Base-by-base conservation (phyloP, 2,113 vertebrate species). In the Vireo altiloquus region DNA sequence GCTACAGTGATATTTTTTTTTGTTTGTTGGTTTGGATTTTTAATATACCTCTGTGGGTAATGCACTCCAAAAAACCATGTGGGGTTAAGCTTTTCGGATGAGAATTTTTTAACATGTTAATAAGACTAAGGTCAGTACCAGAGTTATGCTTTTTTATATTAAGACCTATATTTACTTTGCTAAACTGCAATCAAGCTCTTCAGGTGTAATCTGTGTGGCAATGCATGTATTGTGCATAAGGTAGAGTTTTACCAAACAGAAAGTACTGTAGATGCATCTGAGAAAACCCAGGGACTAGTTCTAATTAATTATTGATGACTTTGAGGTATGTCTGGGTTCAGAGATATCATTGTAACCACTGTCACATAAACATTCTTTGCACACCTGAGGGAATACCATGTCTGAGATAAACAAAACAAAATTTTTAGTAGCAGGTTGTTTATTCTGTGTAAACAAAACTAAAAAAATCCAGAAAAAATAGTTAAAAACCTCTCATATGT, bases 231-330 rank as follows among this genome's bases (percentile, higher is more conserved):
- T 79, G 52, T 71, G 35, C 13, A 49, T 16, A n/a, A 82, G 7
- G 10, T 69, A 37, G 39, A 68, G 6, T 88, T 85, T 90, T 92
- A 49, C 22, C 27, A 68, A 49, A 33, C 13, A 74, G 40, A 86
- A 83, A 63, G 80, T 63, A 56, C 6, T 59, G 39, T 12, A 76
- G 30, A 35, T 84, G 13, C 3, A 15, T 65, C 27, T 64, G 47
- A 82, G 83, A 91, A 94, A 78, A 33, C 0, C 0, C 8, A 75
- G 22, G 37, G 10, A 63, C 15, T 35, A 60, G 6, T 59, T 89
- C 33, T 84, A 69, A 59, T 94, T 68, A 92, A 89, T 89, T 91
- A 78, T 68, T 87, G 35, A 91, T 84, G 63, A 68, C 82, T 85
- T 60, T 22, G 6, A 25, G 27, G 2, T 23, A 22, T 19, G 5